Evolutionary conservation across 2,888 invertebrate species (phyloP).

Genomic region (Dasypogon diadema): DNA sequence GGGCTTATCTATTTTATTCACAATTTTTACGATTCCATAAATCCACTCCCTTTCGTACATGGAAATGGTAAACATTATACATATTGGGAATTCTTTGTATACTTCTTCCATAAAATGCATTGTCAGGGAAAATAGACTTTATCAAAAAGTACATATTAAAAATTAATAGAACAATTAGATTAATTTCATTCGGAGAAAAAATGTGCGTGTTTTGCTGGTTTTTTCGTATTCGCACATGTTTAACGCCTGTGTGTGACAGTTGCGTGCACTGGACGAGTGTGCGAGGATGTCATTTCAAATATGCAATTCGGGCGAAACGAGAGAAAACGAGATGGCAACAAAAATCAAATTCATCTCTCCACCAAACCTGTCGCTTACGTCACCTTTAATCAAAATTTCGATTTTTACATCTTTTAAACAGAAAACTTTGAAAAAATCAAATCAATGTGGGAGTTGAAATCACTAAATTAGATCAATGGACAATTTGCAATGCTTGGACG

Average conservation of each 20-base stretch:
- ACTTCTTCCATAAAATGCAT: no score
- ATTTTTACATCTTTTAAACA: conserved; percentile 30
- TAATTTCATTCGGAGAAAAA: not conserved
- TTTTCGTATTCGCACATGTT: not conserved
- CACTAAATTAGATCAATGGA: not conserved
- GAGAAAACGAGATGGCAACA: not conserved
- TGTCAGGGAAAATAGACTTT: no score
- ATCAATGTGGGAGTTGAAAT: not conserved
- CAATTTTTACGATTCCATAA: not conserved
- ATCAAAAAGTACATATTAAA: no score
- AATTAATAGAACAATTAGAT: no score
- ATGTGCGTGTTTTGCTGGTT: not conserved
- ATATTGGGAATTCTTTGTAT: no score
- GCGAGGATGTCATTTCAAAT: conserved; percentile 22
- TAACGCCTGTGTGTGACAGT: not conserved
- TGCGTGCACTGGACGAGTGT: not conserved
- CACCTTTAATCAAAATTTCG: conserved; percentile 51
- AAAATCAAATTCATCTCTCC: conserved; percentile 36
- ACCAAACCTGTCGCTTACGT: conserved; percentile 56
- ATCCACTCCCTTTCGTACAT: conserved; percentile 1
- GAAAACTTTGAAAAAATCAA: not conserved
- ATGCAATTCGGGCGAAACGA: not conserved
- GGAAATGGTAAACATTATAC: no score
- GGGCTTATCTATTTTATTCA: not conserved
- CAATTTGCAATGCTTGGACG: not conserved